Conservation (phyloP, 1,140 invertebrate genomes). For the Listronotus bonariensis region DNA sequence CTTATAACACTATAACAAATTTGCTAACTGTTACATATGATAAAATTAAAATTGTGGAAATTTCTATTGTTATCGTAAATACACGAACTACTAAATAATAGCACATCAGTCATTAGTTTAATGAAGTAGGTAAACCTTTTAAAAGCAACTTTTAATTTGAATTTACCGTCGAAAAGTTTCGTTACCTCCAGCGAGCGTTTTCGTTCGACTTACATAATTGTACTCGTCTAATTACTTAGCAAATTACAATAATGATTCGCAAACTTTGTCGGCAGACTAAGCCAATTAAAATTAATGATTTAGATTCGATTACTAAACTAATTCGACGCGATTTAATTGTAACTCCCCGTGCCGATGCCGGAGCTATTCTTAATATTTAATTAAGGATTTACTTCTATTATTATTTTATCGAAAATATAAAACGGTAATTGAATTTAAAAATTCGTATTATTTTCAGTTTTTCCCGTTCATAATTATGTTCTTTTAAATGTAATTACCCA, state of each 20-base stretch:
- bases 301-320: slow-evolving; percentile 47
- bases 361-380: slow-evolving; percentile 22
- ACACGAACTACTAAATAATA: no score
- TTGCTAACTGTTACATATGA: no score
- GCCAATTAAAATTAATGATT: slow-evolving; percentile 51
- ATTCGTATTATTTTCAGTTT: no score
- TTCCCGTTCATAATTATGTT: no score
- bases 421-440: background rate
- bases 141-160: slow-evolving; percentile 26
- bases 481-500: no score
- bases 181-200: slow-evolving; percentile 10
- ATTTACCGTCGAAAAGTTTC: slow-evolving; percentile 22
- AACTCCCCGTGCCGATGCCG: slow-evolving; percentile 20
- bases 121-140: slow-evolving; percentile 25
- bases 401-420: background rate
- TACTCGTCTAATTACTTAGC: slow-evolving; percentile 46
- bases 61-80: no score
- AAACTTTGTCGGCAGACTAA: slow-evolving; percentile 44
- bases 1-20: no score
- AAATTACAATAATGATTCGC: slow-evolving; percentile 46
- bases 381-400: slow-evolving; percentile 4
- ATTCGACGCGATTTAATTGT: slow-evolving; percentile 42
- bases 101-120: slow-evolving; percentile 18
- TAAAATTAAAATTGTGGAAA: no score
- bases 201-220: slow-evolving; percentile 30